Base-by-base conservation (phyloP, 2,113 vertebrate species). In the Crypturellus undulatus region DNA sequence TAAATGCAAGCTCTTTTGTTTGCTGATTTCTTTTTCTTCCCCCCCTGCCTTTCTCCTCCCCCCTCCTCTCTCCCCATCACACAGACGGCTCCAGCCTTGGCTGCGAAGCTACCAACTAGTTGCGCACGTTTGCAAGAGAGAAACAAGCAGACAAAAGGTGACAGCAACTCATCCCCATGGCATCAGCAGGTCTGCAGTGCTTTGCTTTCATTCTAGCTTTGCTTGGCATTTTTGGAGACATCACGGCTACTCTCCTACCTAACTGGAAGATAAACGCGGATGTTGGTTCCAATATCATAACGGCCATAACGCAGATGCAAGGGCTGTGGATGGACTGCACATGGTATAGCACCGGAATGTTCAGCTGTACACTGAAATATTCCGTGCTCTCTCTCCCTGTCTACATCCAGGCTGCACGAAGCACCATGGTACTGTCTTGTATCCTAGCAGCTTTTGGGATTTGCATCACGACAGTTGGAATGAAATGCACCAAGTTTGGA, bases 281-380 rank as follows among this genome's bases (percentile, higher is more conserved):
- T 1, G 93, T 97, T 79, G 99, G 99, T 94, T 98, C 99, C 85
- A 99, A 98, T 94, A 99, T 99, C 97, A 98, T 99, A 96, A 99
- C 98, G 0, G 98, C 99, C 28, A 98, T 99, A 42, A 98, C 98
- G 13, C 99, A 99, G 97, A 98, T 99, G 98, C 99, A 99, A 84
- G 99, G 99, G 47, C 98, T 99, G 73, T 99, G 99, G 99, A 99
- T 99, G 99, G 99, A 99, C 98, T 99, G 99, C 98, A 99, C 99
- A 0, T 99, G 99, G 99, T 99, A 99, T 97, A 99, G 99, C 98
- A 99, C 99, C 0, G 99, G 99, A 89, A 98, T 99, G 98, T 99
- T 99, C 95, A 99, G 99, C 97, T 99, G 99, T 75, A 98, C 98
- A 7, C 97, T 99, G 19, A 99, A 99, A 95, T 98, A 98, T 96